These are phyloP conservation scores for Acanthurus tractus DNA, from an alignment of 2,797 vertebrate species.

Conservation along the genomic window DNA sequence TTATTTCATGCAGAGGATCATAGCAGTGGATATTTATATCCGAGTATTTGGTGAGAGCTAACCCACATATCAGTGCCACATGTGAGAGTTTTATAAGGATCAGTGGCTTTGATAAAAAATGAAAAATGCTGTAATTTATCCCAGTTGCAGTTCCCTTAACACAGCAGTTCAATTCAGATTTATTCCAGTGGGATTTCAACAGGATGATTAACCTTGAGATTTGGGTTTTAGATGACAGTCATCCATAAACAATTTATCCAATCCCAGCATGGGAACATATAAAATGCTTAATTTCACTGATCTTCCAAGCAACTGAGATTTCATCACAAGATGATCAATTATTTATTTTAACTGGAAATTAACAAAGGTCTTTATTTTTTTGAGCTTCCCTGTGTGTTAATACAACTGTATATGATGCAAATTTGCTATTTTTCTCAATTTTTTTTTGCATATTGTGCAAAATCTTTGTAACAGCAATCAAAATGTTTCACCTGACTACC, in stretches of 20 bases:
- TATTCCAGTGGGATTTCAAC: slow-evolving; percentile 8
- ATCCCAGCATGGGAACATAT: slow-evolving; percentile 13
- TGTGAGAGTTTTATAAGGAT: background rate
- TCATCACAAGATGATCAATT: slow-evolving; percentile 31
- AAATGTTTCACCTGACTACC: slow-evolving; percentile 1
- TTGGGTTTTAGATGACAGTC: slow-evolving; percentile 20
- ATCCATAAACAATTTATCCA: slow-evolving; percentile 52
- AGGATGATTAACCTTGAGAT: slow-evolving; percentile 41
- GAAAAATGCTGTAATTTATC: slow-evolving; percentile 8
- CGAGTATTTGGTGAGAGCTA: slow-evolving; percentile 7
- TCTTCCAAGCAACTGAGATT: slow-evolving; percentile 48
- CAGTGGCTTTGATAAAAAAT: background rate
- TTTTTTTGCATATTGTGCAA: slow-evolving; percentile 5
- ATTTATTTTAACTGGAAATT: slow-evolving; percentile 34
- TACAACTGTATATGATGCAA: slow-evolving; percentile 17
- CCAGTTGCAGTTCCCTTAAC: slow-evolving; percentile 26
- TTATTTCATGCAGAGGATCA: background rate
- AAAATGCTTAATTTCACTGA: slow-evolving; percentile 48
- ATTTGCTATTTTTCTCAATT: slow-evolving; percentile 1
- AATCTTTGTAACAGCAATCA: slow-evolving; percentile 1
- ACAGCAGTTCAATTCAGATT: slow-evolving; percentile 17
- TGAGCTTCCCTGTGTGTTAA: slow-evolving; percentile 6
- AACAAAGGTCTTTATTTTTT: slow-evolving; percentile 12
- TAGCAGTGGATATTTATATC: background rate
- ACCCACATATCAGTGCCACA: background rate